These are phyloP conservation scores for Pseudomyrmex flavicornis DNA, from an alignment of 1,140 invertebrate species.

Conservation along the genomic window DNA sequence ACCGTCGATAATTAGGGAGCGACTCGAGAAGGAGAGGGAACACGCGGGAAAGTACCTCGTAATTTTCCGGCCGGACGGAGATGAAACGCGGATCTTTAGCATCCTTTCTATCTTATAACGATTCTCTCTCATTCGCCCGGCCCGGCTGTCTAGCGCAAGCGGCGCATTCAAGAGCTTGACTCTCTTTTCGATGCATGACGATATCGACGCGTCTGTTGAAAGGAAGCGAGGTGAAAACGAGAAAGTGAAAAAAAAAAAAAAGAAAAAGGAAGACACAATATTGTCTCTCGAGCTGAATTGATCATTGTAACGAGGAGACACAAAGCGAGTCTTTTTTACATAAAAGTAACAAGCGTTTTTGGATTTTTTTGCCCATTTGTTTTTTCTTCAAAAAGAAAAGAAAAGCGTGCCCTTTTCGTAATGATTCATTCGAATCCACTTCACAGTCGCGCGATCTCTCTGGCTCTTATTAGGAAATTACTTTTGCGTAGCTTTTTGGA, in stretches of 20 bases:
- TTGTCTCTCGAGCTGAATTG: conserved; percentile 35
- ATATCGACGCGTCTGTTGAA: conserved; percentile 16
- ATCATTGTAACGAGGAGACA: background rate
- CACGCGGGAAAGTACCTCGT: conserved; percentile 15
- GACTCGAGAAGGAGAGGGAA: background rate
- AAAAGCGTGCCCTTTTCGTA: background rate
- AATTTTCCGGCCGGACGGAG: conserved; percentile 58
- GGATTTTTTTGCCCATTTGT: background rate
- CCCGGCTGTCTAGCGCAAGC: conserved; percentile 23
- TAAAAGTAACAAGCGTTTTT: background rate
- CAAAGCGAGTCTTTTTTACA: background rate
- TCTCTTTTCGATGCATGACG: conserved; percentile 46
- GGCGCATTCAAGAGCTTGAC: conserved; percentile 51
- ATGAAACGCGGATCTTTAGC: conserved; percentile 56
- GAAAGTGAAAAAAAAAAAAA: background rate
- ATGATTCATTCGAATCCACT: conserved; percentile 41
- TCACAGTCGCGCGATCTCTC: conserved; percentile 37
- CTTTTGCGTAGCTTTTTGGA: conserved; percentile 68
- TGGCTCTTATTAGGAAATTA: conserved; percentile 62
- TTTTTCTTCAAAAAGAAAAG: background rate
- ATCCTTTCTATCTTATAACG: conserved; percentile 32
- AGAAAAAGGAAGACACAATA: background rate
- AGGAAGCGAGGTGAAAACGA: conserved; percentile 6
- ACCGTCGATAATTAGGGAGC: conserved; percentile 62
- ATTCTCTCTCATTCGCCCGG: conserved; percentile 23